Conservation (phyloP, 1,140 invertebrate genomes). For the Apocrypta bakeri region DNA sequence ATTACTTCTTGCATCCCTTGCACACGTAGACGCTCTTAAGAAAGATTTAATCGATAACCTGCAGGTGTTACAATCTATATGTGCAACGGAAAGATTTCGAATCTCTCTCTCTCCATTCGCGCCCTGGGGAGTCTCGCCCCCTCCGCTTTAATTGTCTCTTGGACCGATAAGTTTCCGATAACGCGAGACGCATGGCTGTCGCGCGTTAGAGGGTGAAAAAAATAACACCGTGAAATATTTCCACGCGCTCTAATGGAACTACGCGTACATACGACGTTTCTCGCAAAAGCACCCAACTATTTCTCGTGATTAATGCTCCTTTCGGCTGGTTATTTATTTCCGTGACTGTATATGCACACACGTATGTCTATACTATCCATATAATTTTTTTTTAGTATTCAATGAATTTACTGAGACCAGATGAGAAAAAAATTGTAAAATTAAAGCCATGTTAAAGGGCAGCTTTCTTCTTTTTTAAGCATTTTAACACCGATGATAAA, state of each 20-base stretch:
- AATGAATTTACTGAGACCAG: no score
- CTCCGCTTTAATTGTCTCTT: constrained; percentile 37
- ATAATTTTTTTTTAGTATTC: no score
- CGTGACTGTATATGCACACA: no score
- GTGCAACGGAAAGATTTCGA: constrained; percentile 6
- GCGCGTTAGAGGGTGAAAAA: not conserved
- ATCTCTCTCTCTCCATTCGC: not conserved
- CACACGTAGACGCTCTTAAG: not conserved
- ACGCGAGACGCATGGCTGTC: constrained; percentile 23
- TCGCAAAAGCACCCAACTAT: not conserved
- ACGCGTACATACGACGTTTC: not conserved
- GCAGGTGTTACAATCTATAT: constrained; percentile 46
- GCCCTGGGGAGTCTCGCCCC: constrained; percentile 1
- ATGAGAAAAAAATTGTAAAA: no score
- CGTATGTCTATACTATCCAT: not conserved
- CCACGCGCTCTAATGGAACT: not conserved
- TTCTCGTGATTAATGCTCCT: not conserved
- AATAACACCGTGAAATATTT: constrained; percentile 17
- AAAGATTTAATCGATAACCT: constrained; percentile 49
- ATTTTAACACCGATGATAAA: constrained; percentile 30
- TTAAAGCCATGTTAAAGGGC: no score
- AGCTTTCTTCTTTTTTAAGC: not conserved
- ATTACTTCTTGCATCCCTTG: constrained; percentile 40
- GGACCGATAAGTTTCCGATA: constrained; percentile 38
- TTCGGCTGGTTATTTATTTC: not conserved